Percentiles rank a stretch among this genome's conserved stretches.
phyloP scores from a whole-genome alignment of 2,888 invertebrate genomes.

The Tholera decimalis region DNA sequence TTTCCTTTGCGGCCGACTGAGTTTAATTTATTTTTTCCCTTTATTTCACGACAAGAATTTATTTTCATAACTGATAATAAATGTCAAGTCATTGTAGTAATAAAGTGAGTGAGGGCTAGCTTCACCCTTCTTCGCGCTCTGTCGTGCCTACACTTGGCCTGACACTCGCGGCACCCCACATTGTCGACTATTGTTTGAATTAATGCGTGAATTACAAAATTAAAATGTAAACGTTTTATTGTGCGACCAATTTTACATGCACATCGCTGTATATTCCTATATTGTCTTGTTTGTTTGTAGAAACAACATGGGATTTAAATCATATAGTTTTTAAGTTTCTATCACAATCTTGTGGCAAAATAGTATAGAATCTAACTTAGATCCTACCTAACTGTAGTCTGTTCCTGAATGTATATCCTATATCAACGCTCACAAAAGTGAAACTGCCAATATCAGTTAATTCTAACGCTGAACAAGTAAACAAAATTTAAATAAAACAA shows the following conservation, averaged over 20 bases:
- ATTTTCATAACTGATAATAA: slow-evolving; percentile 89
- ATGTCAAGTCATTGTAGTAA: slow-evolving; percentile 87
- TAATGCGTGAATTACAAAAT: slow-evolving; percentile 56
- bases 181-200: slow-evolving; percentile 48
- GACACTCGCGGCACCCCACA: slow-evolving; percentile 44
- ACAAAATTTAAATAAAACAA: slow-evolving; percentile 66
- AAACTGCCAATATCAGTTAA: slow-evolving; percentile 53
- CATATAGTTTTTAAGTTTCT: not conserved
- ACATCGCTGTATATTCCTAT: not conserved
- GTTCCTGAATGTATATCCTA: slow-evolving; percentile 13
- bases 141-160: slow-evolving; percentile 57
- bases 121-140: slow-evolving; percentile 73
- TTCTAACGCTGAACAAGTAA: slow-evolving; percentile 57
- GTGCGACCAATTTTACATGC: slow-evolving; percentile 37
- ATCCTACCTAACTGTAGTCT: not conserved
- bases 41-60: slow-evolving; percentile 82
- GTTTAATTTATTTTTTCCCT: slow-evolving; percentile 74
- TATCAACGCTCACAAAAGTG: slow-evolving; percentile 20
- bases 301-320: too few species aligned
- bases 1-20: slow-evolving; percentile 74
- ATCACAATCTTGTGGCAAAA: not conserved
- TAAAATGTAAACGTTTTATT: slow-evolving; percentile 47
- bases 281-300: not conserved
- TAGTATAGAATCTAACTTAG: not conserved
- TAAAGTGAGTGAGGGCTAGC: slow-evolving; percentile 79